phyloP scores from a whole-genome alignment of 2,113 vertebrate species.

The Strigops habroptila region DNA sequence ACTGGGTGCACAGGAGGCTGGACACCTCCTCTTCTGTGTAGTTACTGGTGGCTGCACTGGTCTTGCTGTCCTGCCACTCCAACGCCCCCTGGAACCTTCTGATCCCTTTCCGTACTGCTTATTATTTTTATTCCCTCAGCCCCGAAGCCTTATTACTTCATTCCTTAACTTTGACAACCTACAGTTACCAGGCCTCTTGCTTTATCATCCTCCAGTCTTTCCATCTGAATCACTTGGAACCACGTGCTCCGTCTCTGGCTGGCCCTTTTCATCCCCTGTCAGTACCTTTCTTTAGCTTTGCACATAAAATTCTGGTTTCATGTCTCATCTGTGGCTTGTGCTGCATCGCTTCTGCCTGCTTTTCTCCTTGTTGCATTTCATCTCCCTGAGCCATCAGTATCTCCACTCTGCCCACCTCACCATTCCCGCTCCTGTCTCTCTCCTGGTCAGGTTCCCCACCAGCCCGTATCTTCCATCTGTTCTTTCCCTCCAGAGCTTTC shows the following conservation, averaged over 20 bases:
- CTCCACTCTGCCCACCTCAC: background rate
- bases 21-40: background rate
- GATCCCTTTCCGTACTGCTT: background rate
- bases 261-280: background rate
- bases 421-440: background rate
- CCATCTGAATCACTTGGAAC: background rate
- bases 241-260: background rate
- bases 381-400: rapidly evolving
- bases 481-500: background rate
- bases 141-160: background rate
- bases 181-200: background rate
- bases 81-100: background rate
- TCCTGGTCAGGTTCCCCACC: background rate
- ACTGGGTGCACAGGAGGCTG: background rate
- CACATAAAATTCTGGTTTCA: background rate
- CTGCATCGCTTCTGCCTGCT: background rate
- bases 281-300: background rate
- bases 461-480: background rate
- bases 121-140: background rate
- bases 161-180: background rate
- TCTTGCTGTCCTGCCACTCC: background rate
- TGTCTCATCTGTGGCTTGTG: background rate
- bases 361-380: background rate
- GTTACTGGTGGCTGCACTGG: rapidly evolving
- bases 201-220: background rate